Evolutionary conservation across 92 coral and sea anemone species (phyloP), one percentile per base, ranked within the genome.

Genomic region (Pocillopora meandrina): DNA sequence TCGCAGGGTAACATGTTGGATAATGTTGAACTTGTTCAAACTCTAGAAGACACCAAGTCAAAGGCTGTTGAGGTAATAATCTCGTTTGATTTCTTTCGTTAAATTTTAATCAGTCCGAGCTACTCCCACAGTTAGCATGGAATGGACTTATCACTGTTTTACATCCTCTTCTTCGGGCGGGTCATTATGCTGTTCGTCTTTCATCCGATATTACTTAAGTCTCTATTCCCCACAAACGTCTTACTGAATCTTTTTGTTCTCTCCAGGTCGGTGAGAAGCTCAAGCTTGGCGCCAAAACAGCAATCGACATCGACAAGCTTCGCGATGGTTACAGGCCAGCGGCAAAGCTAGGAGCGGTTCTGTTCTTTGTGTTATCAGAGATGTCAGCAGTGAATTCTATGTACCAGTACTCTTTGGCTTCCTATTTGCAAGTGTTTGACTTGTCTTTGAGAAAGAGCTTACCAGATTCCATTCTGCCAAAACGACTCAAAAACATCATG

Each of bases 271-370:
- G 91, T 59, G 99, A 96, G 87, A 96, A 96, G 76, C 92, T 96
- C n/a, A 96, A 96, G 77, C 95, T 96, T 49, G 99, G 99, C 56
- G 99, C 99, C 68, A 96, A 96, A 74, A 96, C 99, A 61, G 99
- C 99, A 12, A 89, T 96, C 42, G 99, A 96, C 82, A 96, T 96
- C 16, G 99, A 96, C 94, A 96, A 96, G 74, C 99, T 96, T 63
- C 99, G 99, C 80, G 99, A 96, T 77, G 99, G 99, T 56, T 96
- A 96, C 90, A 86, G 99, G 55, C 99, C 99, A 12, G 99, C 99
- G 63, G 99, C 99, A 21, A 96, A 96, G 84, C 94, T 96, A 3
- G 99, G 99, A 20, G 99, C 99, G 8, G 99, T 96, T 36, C 84
- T 96, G 86, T 96, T 97, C 95, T 97, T 97, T 73, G 99, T 97